Base-by-base conservation (phyloP, 2,797 vertebrate species). In the Glossophaga mutica region DNA sequence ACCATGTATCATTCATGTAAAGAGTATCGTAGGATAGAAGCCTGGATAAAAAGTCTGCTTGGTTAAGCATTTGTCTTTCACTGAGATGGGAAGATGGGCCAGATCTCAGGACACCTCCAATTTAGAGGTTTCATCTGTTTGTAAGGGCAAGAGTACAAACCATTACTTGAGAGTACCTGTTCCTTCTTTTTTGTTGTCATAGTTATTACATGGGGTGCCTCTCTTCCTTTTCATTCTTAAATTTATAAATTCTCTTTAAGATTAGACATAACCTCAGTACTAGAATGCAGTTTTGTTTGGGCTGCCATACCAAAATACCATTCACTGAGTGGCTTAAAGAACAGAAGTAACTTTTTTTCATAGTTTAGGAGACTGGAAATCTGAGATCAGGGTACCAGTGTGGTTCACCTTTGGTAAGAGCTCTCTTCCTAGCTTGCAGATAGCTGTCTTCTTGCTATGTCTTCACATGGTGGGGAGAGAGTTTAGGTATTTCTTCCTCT, bases 101-200 rank as follows among this genome's bases (percentile, higher is more conserved):
- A 92, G 32, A 76, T 95, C 55, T 89, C 42, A 68, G 62, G 22
- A 82, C 81, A 85, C 48, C n/a, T 74, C 22, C 39, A 48, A 0
- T 85, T 87, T 52, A 92, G 68, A 92, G 57, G 2, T 81, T 87
- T 70, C 14, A 11, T 85, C 55, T 94, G 18, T 55, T 85, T 90
- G 14, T 87, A 62, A 83, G 18, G 10, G 1, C 46, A 4, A 67
- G 39, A 62, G 9, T 87, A 50, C 78, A 46, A 77, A 91, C 22
- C 6, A 46, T 74, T 73, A 44, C 34, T 24, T 89, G 83, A 19
- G 44, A 90, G 37, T 59, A 50, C 73, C 24, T 91, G 19, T 70
- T 86, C 48, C 46, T 86, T 90, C 39, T 91, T 79, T 79, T 92
- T 59, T 94, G 70, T 65, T 94, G 10, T 85, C 15, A 62, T 92